Evolutionary conservation across 2,888 invertebrate genomes (phyloP).

Genomic region (Drosophila falleni): DNA sequence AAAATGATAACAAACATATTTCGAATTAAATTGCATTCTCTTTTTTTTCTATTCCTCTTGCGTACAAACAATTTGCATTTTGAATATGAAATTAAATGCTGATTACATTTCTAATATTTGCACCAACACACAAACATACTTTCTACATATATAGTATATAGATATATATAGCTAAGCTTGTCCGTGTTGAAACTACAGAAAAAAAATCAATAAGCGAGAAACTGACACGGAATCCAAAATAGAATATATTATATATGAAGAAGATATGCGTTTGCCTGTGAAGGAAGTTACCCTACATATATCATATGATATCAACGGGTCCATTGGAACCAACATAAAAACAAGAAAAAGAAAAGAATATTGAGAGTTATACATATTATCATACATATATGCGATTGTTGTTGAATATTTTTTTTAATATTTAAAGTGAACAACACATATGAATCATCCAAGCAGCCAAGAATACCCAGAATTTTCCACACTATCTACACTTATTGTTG

Average conservation of each 20-base stretch:
- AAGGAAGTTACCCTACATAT: constrained; percentile 11
- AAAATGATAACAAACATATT: constrained; percentile 10
- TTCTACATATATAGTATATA: constrained; percentile 4
- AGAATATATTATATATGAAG: constrained; percentile 12
- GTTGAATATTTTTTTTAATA: constrained; percentile 73
- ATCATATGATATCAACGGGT: constrained; percentile 40
- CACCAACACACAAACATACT: constrained; percentile 14
- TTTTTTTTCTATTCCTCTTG: constrained; percentile 24
- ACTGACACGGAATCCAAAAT: neutral
- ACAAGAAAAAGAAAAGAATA: constrained; percentile 8
- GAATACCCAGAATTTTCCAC: neutral
- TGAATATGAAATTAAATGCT: constrained; percentile 29
- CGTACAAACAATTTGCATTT: constrained; percentile 37
- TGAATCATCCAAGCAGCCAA: constrained; percentile 48
- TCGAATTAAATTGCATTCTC: constrained; percentile 28
- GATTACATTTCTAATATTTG: constrained; percentile 30
- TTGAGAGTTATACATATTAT: constrained; percentile 47
- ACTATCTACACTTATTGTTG: constrained; percentile 54
- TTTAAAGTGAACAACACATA: constrained; percentile 67
- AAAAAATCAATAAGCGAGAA: constrained; percentile 14
- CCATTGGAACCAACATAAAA: constrained; percentile 28
- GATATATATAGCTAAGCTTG: constrained; percentile 6
- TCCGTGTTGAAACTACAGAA: neutral
- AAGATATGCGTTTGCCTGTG: neutral
- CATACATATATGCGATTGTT: constrained; percentile 56